Evolutionary conservation across 2,113 vertebrate genomes (phyloP).

Genomic region (Picathartes gymnocephalus): DNA sequence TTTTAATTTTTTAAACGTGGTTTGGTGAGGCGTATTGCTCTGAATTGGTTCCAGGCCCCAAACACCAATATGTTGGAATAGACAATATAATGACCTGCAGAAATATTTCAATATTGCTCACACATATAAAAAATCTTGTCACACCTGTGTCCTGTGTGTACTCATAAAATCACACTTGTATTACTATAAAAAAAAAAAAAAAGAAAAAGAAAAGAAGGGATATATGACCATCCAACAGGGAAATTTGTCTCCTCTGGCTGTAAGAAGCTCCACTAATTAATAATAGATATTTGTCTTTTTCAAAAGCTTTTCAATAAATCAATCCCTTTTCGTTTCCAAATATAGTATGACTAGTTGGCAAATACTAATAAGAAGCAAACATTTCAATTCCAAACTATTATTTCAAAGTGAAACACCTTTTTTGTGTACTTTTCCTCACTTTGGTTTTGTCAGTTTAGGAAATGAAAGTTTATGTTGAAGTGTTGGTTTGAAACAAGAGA

Average conservation of each 20-base stretch:
- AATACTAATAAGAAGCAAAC: background rate
- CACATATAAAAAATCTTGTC: accelerated
- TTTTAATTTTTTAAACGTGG: background rate
- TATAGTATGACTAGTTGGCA: background rate
- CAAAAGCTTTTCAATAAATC: background rate
- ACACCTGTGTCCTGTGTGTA: background rate
- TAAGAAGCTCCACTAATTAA: background rate
- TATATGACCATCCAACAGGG: background rate
- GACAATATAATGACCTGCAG: background rate
- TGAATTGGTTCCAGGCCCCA: background rate
- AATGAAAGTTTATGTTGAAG: background rate
- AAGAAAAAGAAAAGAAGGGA: background rate
- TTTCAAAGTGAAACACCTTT: background rate
- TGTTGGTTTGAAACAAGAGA: background rate
- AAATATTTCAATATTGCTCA: background rate
- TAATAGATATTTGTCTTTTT: background rate
- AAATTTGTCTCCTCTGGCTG: background rate
- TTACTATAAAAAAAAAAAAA: background rate
- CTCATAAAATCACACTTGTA: background rate
- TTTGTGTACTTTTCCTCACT: background rate
- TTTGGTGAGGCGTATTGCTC: background rate
- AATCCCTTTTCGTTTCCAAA: accelerated
- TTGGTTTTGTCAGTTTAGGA: background rate
- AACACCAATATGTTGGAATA: background rate
- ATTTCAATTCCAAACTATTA: background rate